Base-by-base conservation (phyloP, 2,888 invertebrate species). In the Molorchus minor region DNA sequence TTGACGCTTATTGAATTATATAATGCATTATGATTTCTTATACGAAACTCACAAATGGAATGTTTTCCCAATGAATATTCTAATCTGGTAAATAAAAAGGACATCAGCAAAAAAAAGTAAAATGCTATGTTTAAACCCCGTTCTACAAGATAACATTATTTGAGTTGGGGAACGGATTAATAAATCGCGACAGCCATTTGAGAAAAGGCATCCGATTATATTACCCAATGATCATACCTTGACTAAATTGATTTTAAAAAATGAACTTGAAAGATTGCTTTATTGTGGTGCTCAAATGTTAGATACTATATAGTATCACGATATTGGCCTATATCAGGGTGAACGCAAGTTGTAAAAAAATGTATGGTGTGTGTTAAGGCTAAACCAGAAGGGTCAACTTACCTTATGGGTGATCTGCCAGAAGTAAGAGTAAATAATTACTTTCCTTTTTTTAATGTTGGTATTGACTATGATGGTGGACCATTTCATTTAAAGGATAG, bases 401-500 rank as follows among this genome's bases (percentile, higher is more conserved):
- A 43, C 7, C 15, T 43, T 30, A 51, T 51, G 44, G 57, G 44
- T 21, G 8, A 43, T 51, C 19, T 53, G 13, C 46, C 53, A 0
- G 15, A 10, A 8, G 8, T 40, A 21, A 13, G 40, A 2, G 29
- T 40, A 13, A 38, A 29, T 19, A 25, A 8, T 2, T 8, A n/a
- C 19, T 17, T 25, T 2, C 30, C 40, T 19, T 58, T 53, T 53
- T 16, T 20, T 15, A 33, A 46, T 13, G 13, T 29, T 46, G 58
- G 58, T 8, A 21, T 36, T 0, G 53, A 58, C 36, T 51, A n/a
- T n/a, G n/a, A 15, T 44, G 51, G 21, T 12, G 56, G 56, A n/a
- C 56, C 51, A 8, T 33, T 57, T 36, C n/a, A 36, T 13, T 51
- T 51, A 13, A 46, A 46, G 13, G 38, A 56, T 29, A 36, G 46